Conservation (phyloP, 1,140 invertebrate genomes). For the Pararge aegeria region DNA sequence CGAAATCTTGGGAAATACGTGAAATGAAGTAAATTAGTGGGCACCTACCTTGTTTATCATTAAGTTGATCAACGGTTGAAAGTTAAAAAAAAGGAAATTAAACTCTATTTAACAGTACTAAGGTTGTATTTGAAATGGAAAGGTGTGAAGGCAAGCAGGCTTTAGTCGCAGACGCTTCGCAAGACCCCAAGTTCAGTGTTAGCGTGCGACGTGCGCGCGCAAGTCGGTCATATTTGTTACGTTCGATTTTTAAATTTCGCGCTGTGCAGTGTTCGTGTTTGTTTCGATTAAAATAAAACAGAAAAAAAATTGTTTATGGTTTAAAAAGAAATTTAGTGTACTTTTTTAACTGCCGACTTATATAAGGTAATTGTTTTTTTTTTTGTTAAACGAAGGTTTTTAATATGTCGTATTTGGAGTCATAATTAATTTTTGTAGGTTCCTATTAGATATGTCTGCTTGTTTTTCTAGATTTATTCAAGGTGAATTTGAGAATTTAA, state of each 20-base stretch:
- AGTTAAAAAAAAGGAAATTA: not conserved
- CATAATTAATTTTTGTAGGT: not conserved
- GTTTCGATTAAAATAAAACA: conserved; percentile 10
- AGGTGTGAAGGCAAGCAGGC: conserved; percentile 42
- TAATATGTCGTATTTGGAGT: not conserved
- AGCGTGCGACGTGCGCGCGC: conserved; percentile 44
- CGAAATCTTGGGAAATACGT: conserved; percentile 26
- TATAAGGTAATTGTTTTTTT: conserved; percentile 12
- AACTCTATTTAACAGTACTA: not conserved
- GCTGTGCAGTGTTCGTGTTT: conserved; percentile 20
- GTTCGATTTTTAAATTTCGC: conserved; percentile 35
- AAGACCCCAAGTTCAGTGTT: conserved; percentile 59
- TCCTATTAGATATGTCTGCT: not conserved
- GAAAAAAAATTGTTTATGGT: conserved; percentile 26
- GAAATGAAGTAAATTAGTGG: conserved; percentile 21
- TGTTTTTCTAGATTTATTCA: not conserved
- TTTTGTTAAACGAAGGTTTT: not conserved
- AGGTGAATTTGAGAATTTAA: conserved; percentile 7
- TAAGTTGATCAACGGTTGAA: not conserved
- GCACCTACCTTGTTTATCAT: conserved; percentile 9
- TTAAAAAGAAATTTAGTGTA: conserved; percentile 20
- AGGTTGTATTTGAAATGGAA: conserved; percentile 7
- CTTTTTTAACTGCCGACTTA: not conserved
- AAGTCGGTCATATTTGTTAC: conserved; percentile 22
- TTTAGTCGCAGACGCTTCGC: conserved; percentile 25